Percentiles rank a stretch among this genome's conserved stretches.
phyloP scores from a whole-genome alignment of 2,888 invertebrate species.

The Plagiodera versicolora region DNA sequence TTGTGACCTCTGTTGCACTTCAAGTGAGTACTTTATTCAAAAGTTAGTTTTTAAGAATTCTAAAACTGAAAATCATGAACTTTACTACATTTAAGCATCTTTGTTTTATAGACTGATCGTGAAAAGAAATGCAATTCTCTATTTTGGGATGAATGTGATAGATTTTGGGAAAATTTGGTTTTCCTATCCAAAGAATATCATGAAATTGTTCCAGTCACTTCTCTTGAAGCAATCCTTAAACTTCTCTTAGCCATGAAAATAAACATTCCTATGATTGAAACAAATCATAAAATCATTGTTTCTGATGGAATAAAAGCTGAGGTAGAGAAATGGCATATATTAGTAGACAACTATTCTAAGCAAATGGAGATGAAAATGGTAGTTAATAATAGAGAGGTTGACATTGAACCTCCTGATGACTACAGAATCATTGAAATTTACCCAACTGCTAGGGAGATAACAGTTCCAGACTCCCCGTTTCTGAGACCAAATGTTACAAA shows the following conservation, averaged over 20 bases:
- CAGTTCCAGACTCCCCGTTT: conserved; percentile 49
- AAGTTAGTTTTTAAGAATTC: too few species aligned
- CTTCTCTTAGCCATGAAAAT: conserved; percentile 21
- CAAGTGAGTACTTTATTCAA: conserved; percentile 24
- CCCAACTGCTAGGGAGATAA: conserved; percentile 48
- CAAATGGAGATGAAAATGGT: not conserved
- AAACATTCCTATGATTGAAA: conserved; percentile 24
- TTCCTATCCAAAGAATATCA: conserved; percentile 13
- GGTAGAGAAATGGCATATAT: not conserved
- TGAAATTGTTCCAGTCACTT: conserved; percentile 20
- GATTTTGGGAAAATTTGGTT: conserved; percentile 28
- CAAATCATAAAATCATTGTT: conserved; percentile 23
- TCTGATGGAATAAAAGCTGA: conserved; percentile 27
- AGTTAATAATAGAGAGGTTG: not conserved
- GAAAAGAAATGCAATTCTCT: conserved; percentile 24
- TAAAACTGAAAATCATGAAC: not conserved
- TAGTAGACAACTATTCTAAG: not conserved
- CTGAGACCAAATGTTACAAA: conserved; percentile 62
- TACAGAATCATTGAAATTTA: conserved; percentile 14
- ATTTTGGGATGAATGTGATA: conserved; percentile 30
- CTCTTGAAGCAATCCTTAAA: conserved; percentile 18
- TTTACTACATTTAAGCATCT: not conserved
- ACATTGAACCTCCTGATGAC: conserved; percentile 18
- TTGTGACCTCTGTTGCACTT: conserved; percentile 14
- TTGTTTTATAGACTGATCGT: conserved; percentile 14